Conservation (phyloP, 2,797 vertebrate genomes). For the Pampus argenteus region DNA sequence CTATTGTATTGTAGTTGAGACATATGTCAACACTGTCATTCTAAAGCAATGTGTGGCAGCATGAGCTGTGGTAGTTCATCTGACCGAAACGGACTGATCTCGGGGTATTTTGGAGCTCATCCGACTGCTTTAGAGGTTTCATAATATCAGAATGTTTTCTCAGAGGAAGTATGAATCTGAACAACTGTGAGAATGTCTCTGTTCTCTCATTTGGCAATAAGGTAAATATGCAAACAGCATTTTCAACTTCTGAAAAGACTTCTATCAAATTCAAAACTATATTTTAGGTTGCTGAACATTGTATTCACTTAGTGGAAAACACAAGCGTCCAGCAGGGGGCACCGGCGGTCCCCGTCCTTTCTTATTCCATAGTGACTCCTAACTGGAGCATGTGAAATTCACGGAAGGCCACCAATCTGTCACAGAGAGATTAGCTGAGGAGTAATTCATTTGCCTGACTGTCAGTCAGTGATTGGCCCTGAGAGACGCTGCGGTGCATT, state of each 20-base stretch:
- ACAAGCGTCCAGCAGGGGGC: not conserved
- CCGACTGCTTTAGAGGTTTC: constrained; percentile 15
- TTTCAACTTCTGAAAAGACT: not conserved
- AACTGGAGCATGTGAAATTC: not conserved
- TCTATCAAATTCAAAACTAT: not conserved
- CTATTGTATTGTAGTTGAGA: not conserved
- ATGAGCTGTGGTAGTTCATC: not conserved
- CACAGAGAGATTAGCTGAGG: not conserved
- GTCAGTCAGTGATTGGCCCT: not conserved
- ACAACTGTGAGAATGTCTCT: not conserved
- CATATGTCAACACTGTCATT: no score
- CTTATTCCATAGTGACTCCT: not conserved
- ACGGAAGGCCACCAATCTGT: not conserved
- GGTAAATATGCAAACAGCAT: no score
- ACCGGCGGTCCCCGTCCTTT: not conserved
- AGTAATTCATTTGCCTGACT: not conserved
- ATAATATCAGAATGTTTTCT: constrained; percentile 24
- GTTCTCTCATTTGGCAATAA: not conserved
- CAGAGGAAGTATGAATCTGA: constrained; percentile 22
- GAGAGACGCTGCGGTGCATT: not conserved
- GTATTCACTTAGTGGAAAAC: not conserved
- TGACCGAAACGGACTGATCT: not conserved
- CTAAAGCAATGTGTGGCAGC: no score
- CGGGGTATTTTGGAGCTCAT: constrained; percentile 6
- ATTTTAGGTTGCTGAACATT: no score